Conservation (phyloP, 2,797 vertebrate species). For the Chelon labrosus region DNA sequence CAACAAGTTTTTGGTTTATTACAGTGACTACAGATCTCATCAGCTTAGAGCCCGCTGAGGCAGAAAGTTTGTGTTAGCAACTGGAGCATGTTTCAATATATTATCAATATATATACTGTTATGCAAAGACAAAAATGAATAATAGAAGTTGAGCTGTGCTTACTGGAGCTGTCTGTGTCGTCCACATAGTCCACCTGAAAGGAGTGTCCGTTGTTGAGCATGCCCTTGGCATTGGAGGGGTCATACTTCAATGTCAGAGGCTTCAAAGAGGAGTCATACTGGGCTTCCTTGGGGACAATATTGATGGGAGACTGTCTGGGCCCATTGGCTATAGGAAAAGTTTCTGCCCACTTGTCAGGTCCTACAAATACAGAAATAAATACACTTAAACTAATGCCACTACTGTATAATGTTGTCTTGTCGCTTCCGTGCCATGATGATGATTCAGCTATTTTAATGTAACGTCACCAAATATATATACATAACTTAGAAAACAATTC, state of each 20-base stretch:
- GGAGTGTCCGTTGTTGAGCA: constrained; percentile 94
- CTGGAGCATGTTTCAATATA: neutral
- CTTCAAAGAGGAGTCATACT: constrained; percentile 86
- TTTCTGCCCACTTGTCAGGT: constrained; percentile 88
- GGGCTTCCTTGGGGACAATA: constrained; percentile 88
- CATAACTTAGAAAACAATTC: too few species aligned
- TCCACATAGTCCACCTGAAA: constrained; percentile 94
- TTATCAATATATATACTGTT: too few species aligned
- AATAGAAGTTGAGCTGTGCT: too few species aligned
- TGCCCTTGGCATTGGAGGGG: constrained; percentile 85
- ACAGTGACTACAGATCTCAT: too few species aligned
- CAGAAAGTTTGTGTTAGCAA: too few species aligned
- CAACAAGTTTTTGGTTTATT: neutral
- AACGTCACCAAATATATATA: too few species aligned
- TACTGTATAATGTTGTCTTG: too few species aligned
- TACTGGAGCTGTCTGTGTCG: constrained; percentile 90
- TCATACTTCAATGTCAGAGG: constrained; percentile 89
- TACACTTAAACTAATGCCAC: too few species aligned
- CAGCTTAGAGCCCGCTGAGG: too few species aligned
- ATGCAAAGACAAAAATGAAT: too few species aligned
- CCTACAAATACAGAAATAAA: constrained; percentile 78
- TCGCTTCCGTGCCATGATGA: too few species aligned
- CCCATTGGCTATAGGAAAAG: constrained; percentile 90
- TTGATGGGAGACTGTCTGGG: constrained; percentile 95
- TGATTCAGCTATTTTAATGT: too few species aligned